Evolutionary conservation across 2,888 invertebrate genomes (phyloP), one percentile per base, ranked within the genome.

Genomic region (Pachymerium ferrugineum): DNA sequence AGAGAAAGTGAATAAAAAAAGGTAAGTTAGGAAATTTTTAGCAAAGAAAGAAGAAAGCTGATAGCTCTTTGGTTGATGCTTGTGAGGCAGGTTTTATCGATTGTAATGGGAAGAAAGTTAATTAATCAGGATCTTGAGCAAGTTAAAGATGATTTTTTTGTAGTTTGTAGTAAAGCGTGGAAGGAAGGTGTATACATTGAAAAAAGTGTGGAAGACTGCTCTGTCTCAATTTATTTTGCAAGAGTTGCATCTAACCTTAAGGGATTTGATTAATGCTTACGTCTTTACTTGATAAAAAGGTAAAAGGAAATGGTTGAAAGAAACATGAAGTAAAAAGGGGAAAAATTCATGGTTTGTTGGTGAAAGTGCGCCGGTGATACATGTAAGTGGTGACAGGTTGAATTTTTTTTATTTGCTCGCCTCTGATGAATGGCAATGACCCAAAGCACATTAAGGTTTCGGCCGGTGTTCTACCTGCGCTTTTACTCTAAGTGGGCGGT

Each of bases 31-130:
- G 62, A 62, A 62, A 62, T 62, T n/a, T n/a, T 62, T 28, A 1
- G 28, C 25, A 62, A 28, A 62, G 6, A 1, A n/a, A 62, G n/a
- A 62, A 62, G 62, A 62, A 62, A 28, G 62, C 62, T 62, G 62
- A 62, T 62, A 25, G 62, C n/a, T 25, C 25, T 62, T 62, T 62
- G n/a, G 12, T 62, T 62, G 62, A 62, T 62, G 62, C 62, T 62
- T 62, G 28, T 62, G 62, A 62, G 62, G 62, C 62, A 62, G 62
- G 62, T 62, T 62, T 62, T 62, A 62, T 62, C 62, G 62, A 62
- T 62, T 62, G 62, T 62, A 62, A 62, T 62, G 62, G 47, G 62
- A 62, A 54, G 54, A 54, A 54, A 62, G 62, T 62, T 62, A 62
- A 62, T 62, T 62, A 62, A 62, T 62, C 62, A 62, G 62, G 62